Percentiles rank a stretch among this genome's conserved stretches.
Evolutionary conservation across 2,888 invertebrate species (phyloP).

Genomic region (Kuschelorhynchus macadamiae): DNA sequence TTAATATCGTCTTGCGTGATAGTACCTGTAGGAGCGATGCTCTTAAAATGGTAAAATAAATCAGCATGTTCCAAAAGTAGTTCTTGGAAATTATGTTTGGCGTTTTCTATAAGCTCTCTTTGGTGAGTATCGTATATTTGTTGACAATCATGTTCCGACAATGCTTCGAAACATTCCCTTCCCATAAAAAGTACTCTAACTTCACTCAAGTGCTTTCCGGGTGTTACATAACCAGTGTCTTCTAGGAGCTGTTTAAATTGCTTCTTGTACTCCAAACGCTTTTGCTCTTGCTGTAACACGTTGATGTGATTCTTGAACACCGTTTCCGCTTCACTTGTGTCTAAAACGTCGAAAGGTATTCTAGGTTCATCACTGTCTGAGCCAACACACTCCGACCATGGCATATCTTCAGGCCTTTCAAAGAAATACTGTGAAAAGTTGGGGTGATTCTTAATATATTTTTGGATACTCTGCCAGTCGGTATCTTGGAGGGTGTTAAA

Average conservation of each 20-base stretch:
- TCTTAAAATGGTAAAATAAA: slow-evolving; percentile 93
- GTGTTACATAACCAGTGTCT: slow-evolving; percentile 95
- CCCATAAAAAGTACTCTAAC: slow-evolving; percentile 94
- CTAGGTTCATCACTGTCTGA: slow-evolving; percentile 78
- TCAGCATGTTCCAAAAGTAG: slow-evolving; percentile 92
- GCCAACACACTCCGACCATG: slow-evolving; percentile 83
- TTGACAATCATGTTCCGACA: slow-evolving; percentile 91
- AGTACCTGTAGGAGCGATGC: slow-evolving; percentile 89
- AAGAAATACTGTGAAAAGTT: slow-evolving; percentile 95
- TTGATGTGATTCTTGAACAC: slow-evolving; percentile 93
- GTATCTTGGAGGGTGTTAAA: slow-evolving; percentile 80
- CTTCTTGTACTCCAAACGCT: slow-evolving; percentile 92
- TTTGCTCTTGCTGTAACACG: slow-evolving; percentile 91
- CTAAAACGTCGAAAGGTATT: slow-evolving; percentile 93
- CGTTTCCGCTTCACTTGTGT: slow-evolving; percentile 91
- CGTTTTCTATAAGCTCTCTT: slow-evolving; percentile 88
- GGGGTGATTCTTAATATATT: slow-evolving; percentile 90
- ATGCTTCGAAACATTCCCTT: slow-evolving; percentile 92
- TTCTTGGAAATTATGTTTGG: slow-evolving; percentile 94
- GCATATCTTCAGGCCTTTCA: slow-evolving; percentile 82
- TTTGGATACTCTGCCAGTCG: slow-evolving; percentile 91
- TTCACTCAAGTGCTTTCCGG: slow-evolving; percentile 93
- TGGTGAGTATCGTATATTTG: slow-evolving; percentile 96
- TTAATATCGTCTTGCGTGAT: slow-evolving; percentile 95
- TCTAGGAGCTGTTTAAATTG: slow-evolving; percentile 94